Evolutionary conservation across 2,888 invertebrate species (phyloP).

Genomic region (Linnaemya tessellans): DNA sequence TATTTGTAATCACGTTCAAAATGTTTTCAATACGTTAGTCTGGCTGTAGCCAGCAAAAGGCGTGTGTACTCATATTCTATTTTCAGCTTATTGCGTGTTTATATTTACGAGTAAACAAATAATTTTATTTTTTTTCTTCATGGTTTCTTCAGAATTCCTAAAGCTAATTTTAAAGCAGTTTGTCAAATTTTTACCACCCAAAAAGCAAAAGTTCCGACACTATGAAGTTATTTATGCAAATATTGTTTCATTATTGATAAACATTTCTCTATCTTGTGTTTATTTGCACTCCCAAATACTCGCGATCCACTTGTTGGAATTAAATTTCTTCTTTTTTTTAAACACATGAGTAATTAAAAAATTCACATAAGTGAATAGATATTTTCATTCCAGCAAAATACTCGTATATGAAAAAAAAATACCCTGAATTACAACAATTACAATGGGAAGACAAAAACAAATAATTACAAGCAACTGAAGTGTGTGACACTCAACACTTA

Average conservation of each 20-base stretch:
- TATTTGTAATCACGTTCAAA: not conserved
- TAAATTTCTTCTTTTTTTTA: not conserved
- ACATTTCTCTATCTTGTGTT: not conserved
- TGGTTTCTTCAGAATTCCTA: not conserved
- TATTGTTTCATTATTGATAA: not conserved
- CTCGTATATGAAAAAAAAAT: too few relatives aligned
- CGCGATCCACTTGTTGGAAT: not conserved
- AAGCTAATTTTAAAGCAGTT: not conserved
- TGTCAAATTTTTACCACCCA: not conserved
- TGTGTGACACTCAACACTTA: slow-evolving; percentile 38
- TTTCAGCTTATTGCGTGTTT: not conserved
- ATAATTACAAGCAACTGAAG: slow-evolving; percentile 39
- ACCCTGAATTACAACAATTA: not conserved
- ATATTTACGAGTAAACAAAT: not conserved
- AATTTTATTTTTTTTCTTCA: not conserved
- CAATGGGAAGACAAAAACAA: not conserved
- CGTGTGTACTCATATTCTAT: not conserved
- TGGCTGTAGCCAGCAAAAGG: not conserved
- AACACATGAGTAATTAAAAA: not conserved
- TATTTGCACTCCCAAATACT: not conserved
- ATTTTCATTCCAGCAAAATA: too few relatives aligned
- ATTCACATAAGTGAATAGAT: not conserved
- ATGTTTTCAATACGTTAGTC: not conserved
- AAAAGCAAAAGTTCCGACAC: not conserved
- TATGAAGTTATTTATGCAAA: not conserved